A percentile compares a stretch with the other conserved stretches of the same genome.
Conservation (phyloP, 1,140 invertebrate genomes). For the Brachionus rotundiformis region DNA sequence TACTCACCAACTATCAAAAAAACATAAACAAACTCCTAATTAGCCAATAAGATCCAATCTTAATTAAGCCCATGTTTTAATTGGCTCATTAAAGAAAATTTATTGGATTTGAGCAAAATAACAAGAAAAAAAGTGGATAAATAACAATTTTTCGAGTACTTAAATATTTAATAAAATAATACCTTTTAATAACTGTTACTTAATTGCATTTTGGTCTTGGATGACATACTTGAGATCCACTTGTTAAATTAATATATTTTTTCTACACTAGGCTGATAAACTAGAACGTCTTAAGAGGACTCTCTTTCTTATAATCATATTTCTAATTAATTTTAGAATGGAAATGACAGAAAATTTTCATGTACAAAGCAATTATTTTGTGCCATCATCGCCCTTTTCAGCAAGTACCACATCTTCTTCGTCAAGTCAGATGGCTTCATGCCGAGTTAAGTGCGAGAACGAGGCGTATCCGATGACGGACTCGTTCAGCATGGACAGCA, state of each 20-base stretch:
- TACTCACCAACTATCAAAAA: background rate
- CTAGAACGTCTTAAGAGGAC: conserved; percentile 2
- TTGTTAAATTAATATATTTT: conserved; percentile 15
- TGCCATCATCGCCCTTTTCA: background rate
- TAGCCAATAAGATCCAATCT: background rate
- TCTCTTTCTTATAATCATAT: background rate
- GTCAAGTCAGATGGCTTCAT: background rate
- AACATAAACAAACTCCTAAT: background rate
- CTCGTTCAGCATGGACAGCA: background rate
- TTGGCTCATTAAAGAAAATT: background rate
- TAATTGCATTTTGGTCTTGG: conserved; percentile 6
- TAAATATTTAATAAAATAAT: conserved; percentile 28
- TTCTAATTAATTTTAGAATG: background rate
- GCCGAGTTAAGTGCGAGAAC: background rate
- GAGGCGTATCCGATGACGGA: background rate
- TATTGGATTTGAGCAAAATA: background rate
- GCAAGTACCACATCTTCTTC: background rate
- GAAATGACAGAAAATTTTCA: background rate
- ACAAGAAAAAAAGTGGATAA: background rate
- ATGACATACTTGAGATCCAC: conserved; percentile 20
- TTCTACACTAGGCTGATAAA: background rate
- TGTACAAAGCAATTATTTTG: conserved; percentile 12
- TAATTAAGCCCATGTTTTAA: background rate
- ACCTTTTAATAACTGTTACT: conserved; percentile 37
- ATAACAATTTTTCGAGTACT: background rate